Evolutionary conservation across 2,797 vertebrate species (phyloP).

Genomic region (Bradypodion ventrale): DNA sequence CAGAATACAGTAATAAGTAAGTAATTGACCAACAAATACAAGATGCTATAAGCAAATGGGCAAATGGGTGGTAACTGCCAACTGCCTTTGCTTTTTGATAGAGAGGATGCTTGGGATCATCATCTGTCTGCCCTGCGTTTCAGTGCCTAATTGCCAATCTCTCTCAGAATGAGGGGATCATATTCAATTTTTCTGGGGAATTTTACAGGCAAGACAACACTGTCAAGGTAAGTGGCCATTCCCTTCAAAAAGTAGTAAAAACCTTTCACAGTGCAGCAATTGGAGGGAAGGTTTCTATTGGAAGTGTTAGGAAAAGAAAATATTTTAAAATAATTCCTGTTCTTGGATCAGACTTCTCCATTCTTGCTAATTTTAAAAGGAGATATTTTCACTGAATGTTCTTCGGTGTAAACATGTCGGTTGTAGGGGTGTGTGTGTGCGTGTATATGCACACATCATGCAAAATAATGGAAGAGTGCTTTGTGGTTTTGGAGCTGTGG

Average conservation of each 20-base stretch:
- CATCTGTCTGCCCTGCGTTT: background rate
- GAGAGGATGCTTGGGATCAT: slow-evolving; percentile 16
- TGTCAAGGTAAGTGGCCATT: background rate
- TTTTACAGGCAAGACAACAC: background rate
- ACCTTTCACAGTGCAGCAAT: background rate
- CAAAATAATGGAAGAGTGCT: too few relatives aligned
- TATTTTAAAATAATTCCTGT: background rate
- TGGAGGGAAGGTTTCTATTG: background rate
- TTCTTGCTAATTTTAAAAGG: background rate
- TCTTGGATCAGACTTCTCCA: background rate
- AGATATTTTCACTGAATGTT: background rate
- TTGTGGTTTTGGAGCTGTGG: background rate
- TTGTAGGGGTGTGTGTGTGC: too few relatives aligned
- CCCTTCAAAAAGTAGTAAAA: background rate
- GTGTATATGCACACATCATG: too few relatives aligned
- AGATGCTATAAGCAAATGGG: too few relatives aligned
- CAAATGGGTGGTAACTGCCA: background rate
- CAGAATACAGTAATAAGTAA: too few relatives aligned
- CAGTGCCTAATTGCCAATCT: slow-evolving; percentile 3
- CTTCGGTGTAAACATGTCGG: too few relatives aligned
- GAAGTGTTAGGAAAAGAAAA: background rate
- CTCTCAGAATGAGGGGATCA: background rate
- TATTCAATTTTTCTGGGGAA: slow-evolving; percentile 20
- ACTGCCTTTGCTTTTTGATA: background rate
- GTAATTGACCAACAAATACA: too few relatives aligned